Conservation (phyloP, 2,888 invertebrate genomes). For the Orthosia cruda region DNA sequence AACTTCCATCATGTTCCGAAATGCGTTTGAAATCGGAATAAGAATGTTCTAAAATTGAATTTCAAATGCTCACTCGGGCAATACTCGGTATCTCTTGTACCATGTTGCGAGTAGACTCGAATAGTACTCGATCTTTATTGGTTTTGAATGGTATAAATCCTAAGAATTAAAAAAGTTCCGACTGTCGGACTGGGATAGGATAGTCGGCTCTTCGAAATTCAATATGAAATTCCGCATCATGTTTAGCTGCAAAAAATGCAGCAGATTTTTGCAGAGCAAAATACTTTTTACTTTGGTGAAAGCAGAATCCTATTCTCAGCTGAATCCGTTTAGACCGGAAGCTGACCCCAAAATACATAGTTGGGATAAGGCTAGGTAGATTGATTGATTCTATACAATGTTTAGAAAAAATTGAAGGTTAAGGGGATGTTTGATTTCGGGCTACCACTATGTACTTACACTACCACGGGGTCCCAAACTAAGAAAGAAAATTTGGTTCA, state of each 20-base stretch:
- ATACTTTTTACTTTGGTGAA: neutral
- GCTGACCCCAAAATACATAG: neutral
- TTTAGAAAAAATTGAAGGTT: too few relatives aligned
- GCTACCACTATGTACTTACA: too few relatives aligned
- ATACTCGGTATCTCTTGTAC: constrained; percentile 45
- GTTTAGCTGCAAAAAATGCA: neutral
- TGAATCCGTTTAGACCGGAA: neutral
- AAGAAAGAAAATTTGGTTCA: too few relatives aligned
- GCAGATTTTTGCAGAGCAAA: neutral
- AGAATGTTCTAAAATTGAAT: constrained; percentile 70
- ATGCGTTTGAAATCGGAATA: constrained; percentile 69
- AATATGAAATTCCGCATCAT: constrained; percentile 14
- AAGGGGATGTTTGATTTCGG: too few relatives aligned
- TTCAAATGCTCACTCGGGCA: constrained; percentile 51
- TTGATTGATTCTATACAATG: neutral
- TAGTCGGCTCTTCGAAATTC: constrained; percentile 3
- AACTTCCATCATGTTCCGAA: constrained; percentile 57
- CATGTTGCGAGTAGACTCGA: constrained; percentile 53
- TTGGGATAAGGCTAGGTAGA: neutral
- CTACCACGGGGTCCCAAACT: too few relatives aligned
- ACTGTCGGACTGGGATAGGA: neutral
- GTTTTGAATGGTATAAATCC: constrained; percentile 9
- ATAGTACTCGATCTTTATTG: constrained; percentile 59
- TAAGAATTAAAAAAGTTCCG: constrained; percentile 21
- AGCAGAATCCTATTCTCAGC: neutral